Conservation (phyloP, 2,888 invertebrate species). For the Sinodicranocentrus sp. region DNA sequence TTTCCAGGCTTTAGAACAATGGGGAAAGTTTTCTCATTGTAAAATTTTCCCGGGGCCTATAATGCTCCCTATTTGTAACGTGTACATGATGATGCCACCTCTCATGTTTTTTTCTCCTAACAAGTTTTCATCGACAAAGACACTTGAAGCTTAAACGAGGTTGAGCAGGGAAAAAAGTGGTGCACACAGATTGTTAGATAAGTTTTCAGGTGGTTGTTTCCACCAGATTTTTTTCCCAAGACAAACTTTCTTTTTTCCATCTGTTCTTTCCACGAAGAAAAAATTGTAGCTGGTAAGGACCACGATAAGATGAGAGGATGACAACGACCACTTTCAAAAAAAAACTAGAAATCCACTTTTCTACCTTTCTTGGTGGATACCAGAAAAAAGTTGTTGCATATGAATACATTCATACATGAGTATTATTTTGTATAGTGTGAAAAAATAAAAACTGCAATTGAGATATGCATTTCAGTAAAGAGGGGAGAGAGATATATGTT, state of each 20-base stretch:
- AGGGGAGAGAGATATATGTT: not conserved
- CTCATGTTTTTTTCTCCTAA: not conserved
- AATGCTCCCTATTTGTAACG: conserved; percentile 9
- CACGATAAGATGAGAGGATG: not conserved
- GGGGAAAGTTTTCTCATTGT: conserved; percentile 71
- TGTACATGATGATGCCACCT: conserved; percentile 40
- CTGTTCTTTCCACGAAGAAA: conserved; percentile 35
- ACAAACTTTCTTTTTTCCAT: conserved; percentile 45
- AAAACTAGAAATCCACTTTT: no score
- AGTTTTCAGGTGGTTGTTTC: conserved; percentile 66
- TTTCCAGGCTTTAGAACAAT: conserved; percentile 67
- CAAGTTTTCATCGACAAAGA: conserved; percentile 31
- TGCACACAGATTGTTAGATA: conserved; percentile 57
- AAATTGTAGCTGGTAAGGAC: not conserved
- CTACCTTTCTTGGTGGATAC: no score
- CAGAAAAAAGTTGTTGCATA: conserved; percentile 34
- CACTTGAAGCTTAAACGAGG: conserved; percentile 36
- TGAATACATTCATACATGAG: not conserved
- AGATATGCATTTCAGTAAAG: not conserved
- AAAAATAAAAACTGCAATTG: not conserved
- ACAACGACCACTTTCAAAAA: conserved; percentile 16
- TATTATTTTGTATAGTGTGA: no score
- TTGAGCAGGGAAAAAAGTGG: not conserved
- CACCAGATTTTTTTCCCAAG: conserved; percentile 43
- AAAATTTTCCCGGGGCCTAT: conserved; percentile 58